Base-by-base conservation (phyloP, 2,888 invertebrate species). In the Thera britannica region DNA sequence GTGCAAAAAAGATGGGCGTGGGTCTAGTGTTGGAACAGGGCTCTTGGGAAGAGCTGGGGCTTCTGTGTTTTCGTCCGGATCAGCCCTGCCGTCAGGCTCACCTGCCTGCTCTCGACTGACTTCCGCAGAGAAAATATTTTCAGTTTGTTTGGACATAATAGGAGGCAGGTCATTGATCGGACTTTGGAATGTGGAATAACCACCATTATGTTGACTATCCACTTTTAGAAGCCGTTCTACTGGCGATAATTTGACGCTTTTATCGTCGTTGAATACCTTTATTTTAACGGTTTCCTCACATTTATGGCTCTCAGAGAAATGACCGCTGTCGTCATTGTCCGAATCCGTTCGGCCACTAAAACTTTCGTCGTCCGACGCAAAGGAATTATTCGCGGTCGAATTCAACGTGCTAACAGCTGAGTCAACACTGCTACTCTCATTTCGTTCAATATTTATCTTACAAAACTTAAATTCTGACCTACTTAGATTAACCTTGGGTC, bases 61-160 rank as follows among this genome's bases (percentile, higher is more conserved):
- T 84, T 96, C 96, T 36, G 93, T 93, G 1, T 94, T 89, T 54
- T 96, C 96, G 79, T 97, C 97, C 0, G 97, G 97, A 88, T 97
- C 97, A 11, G 97, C 97, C 77, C 97, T 95, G n/a, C 97, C 97
- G 79, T 97, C 97, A 0, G 97, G 97, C 79, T 97, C 97, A 7
- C 97, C 97, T 7, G 97, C 97, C 74, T 96, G 89, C 80, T 97
- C 97, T 41, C 97, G 94, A 83, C 96, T 97, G 60, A 95, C 95
- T 80, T 94, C 94, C n/a, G 91, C 90, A 9, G 94, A 93, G 80
- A 94, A 94, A 61, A 94, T 82, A 70, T 82, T 82, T 74, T 92
- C 92, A 54, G 86, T 75, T 71, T 87, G 86, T 80, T 93, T 93
- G 7, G 93, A 90, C 72, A 93, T 81, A 72, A 94, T 93, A 34